Evolutionary conservation across 2,113 vertebrate species (phyloP).

Genomic region (Oncorhynchus tshawytscha): DNA sequence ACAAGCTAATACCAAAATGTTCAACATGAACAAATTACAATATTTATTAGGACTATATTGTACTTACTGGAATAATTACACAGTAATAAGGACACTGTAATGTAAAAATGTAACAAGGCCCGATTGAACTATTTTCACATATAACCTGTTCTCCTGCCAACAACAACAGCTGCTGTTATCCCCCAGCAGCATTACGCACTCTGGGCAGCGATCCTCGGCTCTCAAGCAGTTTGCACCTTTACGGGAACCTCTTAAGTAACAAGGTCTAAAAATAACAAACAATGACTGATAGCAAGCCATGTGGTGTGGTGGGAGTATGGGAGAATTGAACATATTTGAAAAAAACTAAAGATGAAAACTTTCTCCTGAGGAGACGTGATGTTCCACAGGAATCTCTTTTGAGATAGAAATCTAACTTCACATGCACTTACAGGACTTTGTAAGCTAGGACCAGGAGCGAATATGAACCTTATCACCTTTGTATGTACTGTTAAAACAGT

Average conservation of each 20-base stretch:
- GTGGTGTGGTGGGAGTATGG: not conserved
- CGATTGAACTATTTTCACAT: constrained; percentile 50
- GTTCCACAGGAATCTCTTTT: not conserved
- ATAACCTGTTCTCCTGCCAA: constrained; percentile 47
- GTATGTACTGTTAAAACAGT: not conserved
- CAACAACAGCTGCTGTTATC: constrained; percentile 51
- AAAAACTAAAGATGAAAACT: not conserved
- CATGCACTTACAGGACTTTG: too few species aligned
- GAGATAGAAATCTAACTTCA: too few species aligned
- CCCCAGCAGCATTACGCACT: constrained; percentile 53
- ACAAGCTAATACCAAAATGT: constrained; percentile 22
- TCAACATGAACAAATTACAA: too few species aligned
- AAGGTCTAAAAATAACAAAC: too few species aligned
- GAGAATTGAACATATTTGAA: not conserved
- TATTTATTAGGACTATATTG: constrained; percentile 19
- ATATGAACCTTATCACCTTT: not conserved
- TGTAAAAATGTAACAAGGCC: constrained; percentile 1
- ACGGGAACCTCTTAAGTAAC: too few species aligned
- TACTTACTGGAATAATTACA: too few species aligned
- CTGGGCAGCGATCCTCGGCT: constrained; percentile 22
- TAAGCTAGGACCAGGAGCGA: too few species aligned
- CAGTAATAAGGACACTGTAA: too few species aligned
- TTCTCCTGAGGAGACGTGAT: not conserved
- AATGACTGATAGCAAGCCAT: too few species aligned
- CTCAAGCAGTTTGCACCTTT: constrained; percentile 31